phyloP scores from a whole-genome alignment of 2,888 invertebrate species.

The Drosophila vallismaia region DNA sequence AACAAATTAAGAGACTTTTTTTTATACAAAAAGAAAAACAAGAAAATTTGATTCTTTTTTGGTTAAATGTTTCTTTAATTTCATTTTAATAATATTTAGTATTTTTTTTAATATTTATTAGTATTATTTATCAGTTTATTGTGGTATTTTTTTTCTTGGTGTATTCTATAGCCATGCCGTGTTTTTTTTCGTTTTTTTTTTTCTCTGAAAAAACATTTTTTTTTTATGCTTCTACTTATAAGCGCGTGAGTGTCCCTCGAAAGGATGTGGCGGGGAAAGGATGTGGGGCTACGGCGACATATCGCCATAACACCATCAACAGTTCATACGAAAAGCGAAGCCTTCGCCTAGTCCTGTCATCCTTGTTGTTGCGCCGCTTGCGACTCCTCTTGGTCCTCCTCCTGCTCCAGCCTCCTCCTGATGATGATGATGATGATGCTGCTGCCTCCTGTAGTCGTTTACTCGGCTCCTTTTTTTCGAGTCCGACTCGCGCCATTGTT shows the following conservation, averaged over 20 bases:
- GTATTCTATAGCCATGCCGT: neutral
- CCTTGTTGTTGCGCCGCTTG: conserved; percentile 7
- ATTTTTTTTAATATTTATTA: too few species aligned
- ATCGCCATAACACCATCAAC: conserved; percentile 79
- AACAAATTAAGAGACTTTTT: too few species aligned
- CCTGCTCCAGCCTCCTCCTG: too few species aligned
- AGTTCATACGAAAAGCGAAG: conserved; percentile 58
- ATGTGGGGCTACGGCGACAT: conserved; percentile 60
- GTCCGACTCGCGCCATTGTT: conserved; percentile 77
- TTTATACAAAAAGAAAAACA: neutral
- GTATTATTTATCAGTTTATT: too few species aligned
- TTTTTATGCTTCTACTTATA: conserved; percentile 63
- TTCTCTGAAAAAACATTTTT: conserved; percentile 67
- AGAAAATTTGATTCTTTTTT: neutral
- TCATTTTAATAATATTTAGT: too few species aligned
- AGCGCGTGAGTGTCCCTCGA: conserved; percentile 40
- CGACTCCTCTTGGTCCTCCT: too few species aligned
- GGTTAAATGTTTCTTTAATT: too few species aligned
- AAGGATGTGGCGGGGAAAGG: neutral
- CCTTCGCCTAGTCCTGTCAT: conserved; percentile 14
- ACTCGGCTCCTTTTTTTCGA: conserved; percentile 72
- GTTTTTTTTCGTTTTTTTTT: conserved; percentile 60
- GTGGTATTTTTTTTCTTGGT: conserved; percentile 33
- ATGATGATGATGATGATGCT: conserved; percentile 17
- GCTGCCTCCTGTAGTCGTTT: conserved; percentile 32